Percentiles rank a stretch among this genome's conserved stretches.
Evolutionary conservation across 2,113 vertebrate genomes (phyloP).

Genomic region (Anoplopoma fimbria): DNA sequence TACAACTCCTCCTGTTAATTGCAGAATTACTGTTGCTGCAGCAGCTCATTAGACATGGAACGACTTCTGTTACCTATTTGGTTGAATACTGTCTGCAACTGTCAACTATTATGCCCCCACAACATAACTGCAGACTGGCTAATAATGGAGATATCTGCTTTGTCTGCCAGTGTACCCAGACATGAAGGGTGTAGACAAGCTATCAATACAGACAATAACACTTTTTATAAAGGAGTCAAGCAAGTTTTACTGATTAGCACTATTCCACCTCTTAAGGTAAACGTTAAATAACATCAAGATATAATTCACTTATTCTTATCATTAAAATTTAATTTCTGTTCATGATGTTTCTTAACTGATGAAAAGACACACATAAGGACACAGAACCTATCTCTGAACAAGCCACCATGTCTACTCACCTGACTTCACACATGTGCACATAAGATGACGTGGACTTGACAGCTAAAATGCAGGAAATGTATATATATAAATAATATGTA

Average conservation of each 20-base stretch:
- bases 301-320: background rate
- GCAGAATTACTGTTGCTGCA: background rate
- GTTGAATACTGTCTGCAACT: background rate
- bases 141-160: constrained; percentile 10
- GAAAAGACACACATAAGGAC: constrained; percentile 20
- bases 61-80: background rate
- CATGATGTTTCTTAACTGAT: constrained; percentile 14
- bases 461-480: background rate
- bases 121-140: constrained; percentile 15
- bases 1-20: constrained; percentile 3
- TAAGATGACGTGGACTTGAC: constrained; percentile 7
- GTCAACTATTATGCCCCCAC: constrained; percentile 2
- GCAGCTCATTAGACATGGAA: constrained; percentile 3
- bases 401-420: background rate
- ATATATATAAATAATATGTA: background rate
- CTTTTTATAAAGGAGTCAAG: constrained; percentile 31
- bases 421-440: background rate
- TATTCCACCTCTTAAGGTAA: background rate
- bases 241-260: constrained; percentile 17
- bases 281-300: background rate
- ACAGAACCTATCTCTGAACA: constrained; percentile 19
- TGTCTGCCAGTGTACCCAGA: background rate
- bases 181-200: constrained; percentile 30
- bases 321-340: background rate
- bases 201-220: constrained; percentile 15